Evolutionary conservation across 2,888 invertebrate genomes (phyloP), one percentile per base, ranked within the genome.

Genomic region (Calliopum simillimum): DNA sequence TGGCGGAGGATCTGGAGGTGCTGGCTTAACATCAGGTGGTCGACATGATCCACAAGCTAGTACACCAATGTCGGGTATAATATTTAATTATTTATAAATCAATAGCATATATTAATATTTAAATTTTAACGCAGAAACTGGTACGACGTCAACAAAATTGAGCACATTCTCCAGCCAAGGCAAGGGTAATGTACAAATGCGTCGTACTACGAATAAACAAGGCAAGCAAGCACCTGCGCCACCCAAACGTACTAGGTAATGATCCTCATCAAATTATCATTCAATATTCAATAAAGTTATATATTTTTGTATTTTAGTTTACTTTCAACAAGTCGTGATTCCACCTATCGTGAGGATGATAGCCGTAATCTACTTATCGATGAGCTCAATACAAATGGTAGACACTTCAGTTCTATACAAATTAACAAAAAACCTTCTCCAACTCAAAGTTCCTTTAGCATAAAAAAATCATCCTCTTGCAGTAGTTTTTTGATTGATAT

Each of bases 201-300:
- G 95, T 73, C 89, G 95, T 78, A 92, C 94, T 65, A 95, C 94
- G 72, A 95, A 95, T 86, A 91, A 95, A 77, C 93, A 94, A 82
- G 96, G 96, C 76, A 97, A 97, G 86, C 95, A 95, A 82, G 97
- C 97, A 41, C 98, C 98, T 56, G 94, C 96, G 21, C 98, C 98
- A 72, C 98, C 98, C 44, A 97, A 97, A 86, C 90, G 98, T 78
- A 98, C 98, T 76, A 96, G 95, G 95, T 95, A 87, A 51, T 70
- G 63, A 43, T 3, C 56, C 49, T 11, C 33, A 2, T 41, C 4
- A 0, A 46, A 21, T 41, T 14, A 6, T 47, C 13, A 56, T 58
- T 49, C 64, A 43, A 67, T 16, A 16, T 49, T 49, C n/a, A 14
- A 16, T 49, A 14, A 8, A n/a, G 46, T 44, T 61, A 46, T 49